phyloP scores from a whole-genome alignment of 2,113 vertebrate species.

The Ifrita kowaldi region DNA sequence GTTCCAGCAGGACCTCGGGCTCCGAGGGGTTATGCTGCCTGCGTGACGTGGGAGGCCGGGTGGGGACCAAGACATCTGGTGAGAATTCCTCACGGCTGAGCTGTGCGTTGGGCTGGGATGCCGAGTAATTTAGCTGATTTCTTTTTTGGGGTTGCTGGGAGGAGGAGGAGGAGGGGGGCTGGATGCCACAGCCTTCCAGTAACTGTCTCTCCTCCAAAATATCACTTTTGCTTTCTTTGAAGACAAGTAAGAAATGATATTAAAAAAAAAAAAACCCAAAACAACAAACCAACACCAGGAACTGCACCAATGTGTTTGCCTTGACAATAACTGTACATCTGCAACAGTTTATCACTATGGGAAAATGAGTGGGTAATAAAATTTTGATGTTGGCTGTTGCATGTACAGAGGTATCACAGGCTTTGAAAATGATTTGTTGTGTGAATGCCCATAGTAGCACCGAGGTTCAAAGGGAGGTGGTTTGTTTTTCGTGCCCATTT shows the following conservation, averaged over 20 bases:
- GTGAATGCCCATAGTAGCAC: constrained; percentile 36
- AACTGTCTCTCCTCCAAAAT: constrained; percentile 36
- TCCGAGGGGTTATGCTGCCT: constrained; percentile 28
- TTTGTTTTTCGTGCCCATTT: constrained; percentile 66
- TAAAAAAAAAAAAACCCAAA: neutral
- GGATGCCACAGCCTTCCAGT: constrained; percentile 45
- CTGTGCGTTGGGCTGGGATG: constrained; percentile 69
- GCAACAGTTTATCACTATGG: constrained; percentile 54
- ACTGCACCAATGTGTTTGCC: neutral
- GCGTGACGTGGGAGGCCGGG: constrained; percentile 52
- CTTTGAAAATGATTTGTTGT: constrained; percentile 45
- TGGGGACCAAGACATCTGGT: constrained; percentile 68
- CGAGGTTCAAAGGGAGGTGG: constrained; percentile 1
- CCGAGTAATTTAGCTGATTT: constrained; percentile 63
- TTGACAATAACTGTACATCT: constrained; percentile 59
- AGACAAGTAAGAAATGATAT: constrained; percentile 1
- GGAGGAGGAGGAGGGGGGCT: neutral
- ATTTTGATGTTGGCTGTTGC: constrained; percentile 30
- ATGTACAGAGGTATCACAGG: constrained; percentile 16
- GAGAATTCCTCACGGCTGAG: constrained; percentile 72
- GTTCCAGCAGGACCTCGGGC: neutral
- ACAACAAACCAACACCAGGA: neutral
- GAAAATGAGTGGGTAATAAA: constrained; percentile 43
- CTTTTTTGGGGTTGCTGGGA: constrained; percentile 54
- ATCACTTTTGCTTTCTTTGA: constrained; percentile 58